phyloP scores from a whole-genome alignment of 2,888 invertebrate species.

The Molorchus minor region DNA sequence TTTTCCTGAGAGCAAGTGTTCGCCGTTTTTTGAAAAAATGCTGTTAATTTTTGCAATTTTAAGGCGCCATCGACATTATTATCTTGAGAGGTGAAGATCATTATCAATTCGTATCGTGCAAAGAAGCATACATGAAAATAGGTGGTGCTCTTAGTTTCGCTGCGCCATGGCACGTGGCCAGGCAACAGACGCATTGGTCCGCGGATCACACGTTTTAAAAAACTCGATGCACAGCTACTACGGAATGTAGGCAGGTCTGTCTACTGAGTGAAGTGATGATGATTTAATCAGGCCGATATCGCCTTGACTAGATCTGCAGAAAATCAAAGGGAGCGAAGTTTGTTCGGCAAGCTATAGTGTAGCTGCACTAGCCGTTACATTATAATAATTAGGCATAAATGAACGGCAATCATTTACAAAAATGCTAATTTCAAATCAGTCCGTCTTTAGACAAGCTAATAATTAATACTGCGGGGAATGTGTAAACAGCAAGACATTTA shows the following conservation, averaged over 20 bases:
- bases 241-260: constrained; percentile 60
- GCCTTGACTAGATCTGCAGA: constrained; percentile 59
- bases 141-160: constrained; percentile 57
- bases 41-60: too few species aligned
- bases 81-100: too few species aligned
- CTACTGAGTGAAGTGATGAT: constrained; percentile 31
- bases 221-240: constrained; percentile 59
- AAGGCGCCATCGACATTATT: too few species aligned
- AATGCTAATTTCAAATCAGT: constrained; percentile 29
- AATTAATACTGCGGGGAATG: background rate
- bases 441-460: background rate
- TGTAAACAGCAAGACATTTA: too few species aligned
- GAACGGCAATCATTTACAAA: constrained; percentile 32
- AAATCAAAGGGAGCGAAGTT: constrained; percentile 43
- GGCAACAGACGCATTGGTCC: constrained; percentile 61
- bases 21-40: too few species aligned
- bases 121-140: constrained; percentile 13
- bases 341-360: constrained; percentile 54
- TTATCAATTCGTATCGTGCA: too few species aligned
- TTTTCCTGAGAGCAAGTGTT: too few species aligned
- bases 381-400: constrained; percentile 38
- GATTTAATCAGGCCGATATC: constrained; percentile 39
- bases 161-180: constrained; percentile 52
- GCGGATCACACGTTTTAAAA: constrained; percentile 57
- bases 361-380: constrained; percentile 47